A percentile compares a stretch with the other conserved stretches of the same genome.
Evolutionary conservation across 2,113 vertebrate genomes (phyloP).

Genomic region (Anas platyrhynchos): DNA sequence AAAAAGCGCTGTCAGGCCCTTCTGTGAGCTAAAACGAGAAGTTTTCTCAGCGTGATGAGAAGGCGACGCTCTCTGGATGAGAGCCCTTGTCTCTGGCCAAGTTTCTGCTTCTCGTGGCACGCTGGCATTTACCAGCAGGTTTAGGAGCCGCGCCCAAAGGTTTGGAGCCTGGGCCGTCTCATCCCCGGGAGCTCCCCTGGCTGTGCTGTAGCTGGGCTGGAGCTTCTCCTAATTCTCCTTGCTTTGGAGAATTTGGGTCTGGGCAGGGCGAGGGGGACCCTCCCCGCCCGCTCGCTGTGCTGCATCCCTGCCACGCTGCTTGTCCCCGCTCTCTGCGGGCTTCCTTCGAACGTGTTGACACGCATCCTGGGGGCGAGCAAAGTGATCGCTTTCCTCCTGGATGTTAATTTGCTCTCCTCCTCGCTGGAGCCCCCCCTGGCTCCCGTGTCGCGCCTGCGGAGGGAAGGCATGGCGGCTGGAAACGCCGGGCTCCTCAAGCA

Average conservation of each 20-base stretch:
- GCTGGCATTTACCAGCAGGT: accelerated
- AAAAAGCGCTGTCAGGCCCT: accelerated
- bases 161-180: neutral
- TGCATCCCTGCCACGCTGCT: neutral
- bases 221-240: neutral
- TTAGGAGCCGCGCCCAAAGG: neutral
- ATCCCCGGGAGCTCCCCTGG: neutral
- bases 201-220: neutral
- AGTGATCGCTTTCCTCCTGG: neutral
- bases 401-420: slow-evolving; percentile 28
- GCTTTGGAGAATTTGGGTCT: neutral
- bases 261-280: neutral
- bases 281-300: accelerated
- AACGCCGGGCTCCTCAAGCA: slow-evolving; percentile 69
- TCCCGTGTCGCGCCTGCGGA: slow-evolving; percentile 43
- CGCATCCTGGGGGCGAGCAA: neutral
- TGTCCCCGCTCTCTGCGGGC: neutral
- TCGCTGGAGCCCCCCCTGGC: neutral
- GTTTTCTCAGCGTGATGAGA: neutral
- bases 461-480: slow-evolving; percentile 43
- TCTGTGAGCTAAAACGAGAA: neutral
- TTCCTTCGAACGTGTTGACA: neutral
- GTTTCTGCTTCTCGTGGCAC: neutral
- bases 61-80: neutral
- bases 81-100: neutral